phyloP scores from a whole-genome alignment of 2,797 vertebrate genomes.

The Pseudomugil tenellus region DNA sequence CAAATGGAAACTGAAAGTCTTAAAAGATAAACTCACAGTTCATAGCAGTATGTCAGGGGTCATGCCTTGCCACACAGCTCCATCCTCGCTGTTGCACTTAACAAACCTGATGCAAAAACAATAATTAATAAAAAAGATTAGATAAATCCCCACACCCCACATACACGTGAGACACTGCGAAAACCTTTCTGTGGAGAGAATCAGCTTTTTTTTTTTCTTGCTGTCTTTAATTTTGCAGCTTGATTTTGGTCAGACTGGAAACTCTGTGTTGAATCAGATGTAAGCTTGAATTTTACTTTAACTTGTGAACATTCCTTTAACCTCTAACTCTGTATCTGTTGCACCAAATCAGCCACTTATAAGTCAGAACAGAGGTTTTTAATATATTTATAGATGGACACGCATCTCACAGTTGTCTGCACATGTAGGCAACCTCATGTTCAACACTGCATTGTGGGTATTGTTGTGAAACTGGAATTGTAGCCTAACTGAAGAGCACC shows the following conservation, averaged over 20 bases:
- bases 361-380: constrained; percentile 65
- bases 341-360: constrained; percentile 53
- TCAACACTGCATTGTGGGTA: constrained; percentile 67
- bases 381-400: constrained; percentile 62
- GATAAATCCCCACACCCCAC: background rate
- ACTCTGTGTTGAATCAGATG: constrained; percentile 67
- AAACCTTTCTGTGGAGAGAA: constrained; percentile 22
- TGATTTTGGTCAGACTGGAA: constrained; percentile 74
- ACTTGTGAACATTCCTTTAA: constrained; percentile 82
- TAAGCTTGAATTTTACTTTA: constrained; percentile 67
- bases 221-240: constrained; percentile 49
- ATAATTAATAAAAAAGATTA: background rate
- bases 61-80: constrained; percentile 45
- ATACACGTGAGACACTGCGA: constrained; percentile 36
- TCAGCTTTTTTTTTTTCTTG: background rate
- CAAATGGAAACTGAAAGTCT: constrained; percentile 72
- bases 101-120: constrained; percentile 40
- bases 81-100: constrained; percentile 59
- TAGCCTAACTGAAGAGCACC: constrained; percentile 68
- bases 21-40: constrained; percentile 54
- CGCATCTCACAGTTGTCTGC: constrained; percentile 40
- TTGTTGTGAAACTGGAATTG: constrained; percentile 80
- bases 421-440: constrained; percentile 48
- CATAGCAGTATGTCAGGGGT: constrained; percentile 50
- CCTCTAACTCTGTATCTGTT: constrained; percentile 62